phyloP scores from a whole-genome alignment of 2,797 vertebrate genomes.

The Gastrophryne carolinensis region DNA sequence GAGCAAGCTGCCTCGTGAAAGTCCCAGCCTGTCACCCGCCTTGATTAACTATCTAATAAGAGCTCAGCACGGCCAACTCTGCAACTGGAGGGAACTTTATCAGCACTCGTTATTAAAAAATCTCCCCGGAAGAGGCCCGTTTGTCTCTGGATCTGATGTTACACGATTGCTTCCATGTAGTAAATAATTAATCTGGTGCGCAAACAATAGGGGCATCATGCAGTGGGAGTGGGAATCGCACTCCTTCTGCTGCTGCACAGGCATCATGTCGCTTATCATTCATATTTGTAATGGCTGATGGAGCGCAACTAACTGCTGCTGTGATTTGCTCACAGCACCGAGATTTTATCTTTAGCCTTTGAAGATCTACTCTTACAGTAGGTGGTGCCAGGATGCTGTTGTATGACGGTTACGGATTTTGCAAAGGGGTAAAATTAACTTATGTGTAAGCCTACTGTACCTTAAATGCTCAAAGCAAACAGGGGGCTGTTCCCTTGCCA shows the following conservation, averaged over 20 bases:
- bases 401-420: too few species aligned
- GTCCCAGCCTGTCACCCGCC: conserved; percentile 1
- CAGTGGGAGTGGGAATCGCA: not conserved
- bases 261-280: not conserved
- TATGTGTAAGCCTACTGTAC: too few species aligned
- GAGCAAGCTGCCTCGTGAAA: not conserved
- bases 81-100: conserved; percentile 20
- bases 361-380: too few species aligned
- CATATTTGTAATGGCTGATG: not conserved
- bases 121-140: conserved; percentile 9
- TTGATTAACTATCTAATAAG: conserved; percentile 29
- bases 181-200: conserved; percentile 23
- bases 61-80: conserved; percentile 26
- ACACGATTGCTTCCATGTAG: conserved; percentile 31
- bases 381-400: too few species aligned
- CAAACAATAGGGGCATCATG: conserved; percentile 8
- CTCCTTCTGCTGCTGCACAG: not conserved
- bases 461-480: too few species aligned
- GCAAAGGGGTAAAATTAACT: too few species aligned
- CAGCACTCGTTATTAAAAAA: conserved; percentile 11
- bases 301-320: not conserved
- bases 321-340: not conserved
- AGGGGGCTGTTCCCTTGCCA: too few species aligned
- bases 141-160: conserved; percentile 17
- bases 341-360: too few species aligned